Evolutionary conservation across 2,113 vertebrate species (phyloP), one percentile per base, ranked within the genome.

Genomic region (Zeus faber): DNA sequence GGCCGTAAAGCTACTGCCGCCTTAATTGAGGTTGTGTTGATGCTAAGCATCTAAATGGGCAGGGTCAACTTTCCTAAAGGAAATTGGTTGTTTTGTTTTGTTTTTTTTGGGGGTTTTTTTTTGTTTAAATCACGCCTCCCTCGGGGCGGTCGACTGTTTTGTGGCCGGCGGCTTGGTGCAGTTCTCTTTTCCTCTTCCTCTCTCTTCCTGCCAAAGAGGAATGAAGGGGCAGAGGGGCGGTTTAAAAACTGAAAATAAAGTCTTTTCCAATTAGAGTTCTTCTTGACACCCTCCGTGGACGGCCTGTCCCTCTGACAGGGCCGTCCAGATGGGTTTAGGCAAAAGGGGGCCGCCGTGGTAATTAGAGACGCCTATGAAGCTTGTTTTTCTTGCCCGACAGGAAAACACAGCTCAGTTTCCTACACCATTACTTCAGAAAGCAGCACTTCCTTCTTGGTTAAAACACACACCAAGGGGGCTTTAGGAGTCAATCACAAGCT

Each of bases 1-100:
- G 31, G 78, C 65, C 68, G 52, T 76, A 83, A 85, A 83, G 79
- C 77, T 47, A 62, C 37, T 21, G 56, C 55, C 67, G 67, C 69
- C 58, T 71, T 83, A 75, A 84, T 58, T 71, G 33, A 75, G 74
- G 62, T 62, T 17, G 55, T 72, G 75, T 70, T 66, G 58, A 68
- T 71, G 64, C 59, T 56, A 59, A 70, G 65, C 53, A 50, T 58
- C 58, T 68, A 70, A 81, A 83, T 62, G 67, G 65, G 69, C 59
- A 63, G 58, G 63, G 65, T 77, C 61, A 67, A 61, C 64, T 74
- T 61, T 64, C 67, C 48, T 25, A 74, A 76, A 85, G 80, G 40
- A 85, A 87, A 86, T 74, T 58, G 81, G 58, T 60, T 62, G 63
- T 70, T 74, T 75, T 72, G 71, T 9, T 21, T 21, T 20, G 10